A percentile compares a stretch with the other conserved stretches of the same genome.
These are phyloP conservation scores for Oscheius sp. DNA, from an alignment of 1,140 invertebrate genomes.

Conservation along the genomic window DNA sequence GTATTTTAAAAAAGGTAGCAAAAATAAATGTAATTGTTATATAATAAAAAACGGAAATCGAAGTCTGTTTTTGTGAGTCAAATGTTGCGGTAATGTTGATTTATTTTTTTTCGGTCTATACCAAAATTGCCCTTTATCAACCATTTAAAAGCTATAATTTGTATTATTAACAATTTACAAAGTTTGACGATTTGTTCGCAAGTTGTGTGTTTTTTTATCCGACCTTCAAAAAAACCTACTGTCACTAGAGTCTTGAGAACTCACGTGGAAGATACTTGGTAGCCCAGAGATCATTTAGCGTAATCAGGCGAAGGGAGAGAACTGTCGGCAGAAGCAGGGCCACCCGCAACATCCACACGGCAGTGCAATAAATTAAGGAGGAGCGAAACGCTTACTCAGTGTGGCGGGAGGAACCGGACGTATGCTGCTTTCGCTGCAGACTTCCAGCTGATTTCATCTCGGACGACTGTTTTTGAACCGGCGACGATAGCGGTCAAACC, in stretches of 20 bases:
- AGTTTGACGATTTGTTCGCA: too few relatives aligned
- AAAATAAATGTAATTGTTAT: too few relatives aligned
- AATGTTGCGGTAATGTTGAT: too few relatives aligned
- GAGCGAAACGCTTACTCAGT: neutral
- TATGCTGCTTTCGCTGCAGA: slow-evolving; percentile 11
- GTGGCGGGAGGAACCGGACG: neutral
- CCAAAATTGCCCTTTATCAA: too few relatives aligned
- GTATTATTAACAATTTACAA: too few relatives aligned
- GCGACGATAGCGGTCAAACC: slow-evolving; percentile 4
- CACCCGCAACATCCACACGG: slow-evolving; percentile 6
- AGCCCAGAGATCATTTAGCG: neutral
- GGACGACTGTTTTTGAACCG: slow-evolving; percentile 9
- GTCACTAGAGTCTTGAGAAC: neutral
- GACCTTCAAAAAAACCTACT: too few relatives aligned
- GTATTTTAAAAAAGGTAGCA: too few relatives aligned
- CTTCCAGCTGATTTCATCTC: slow-evolving; percentile 10
- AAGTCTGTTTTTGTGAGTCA: too few relatives aligned
- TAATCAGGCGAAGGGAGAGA: neutral
- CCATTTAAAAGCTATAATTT: too few relatives aligned
- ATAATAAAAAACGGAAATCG: too few relatives aligned
- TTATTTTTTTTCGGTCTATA: too few relatives aligned
- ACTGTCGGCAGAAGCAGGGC: neutral
- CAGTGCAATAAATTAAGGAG: slow-evolving; percentile 1
- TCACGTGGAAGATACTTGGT: neutral
- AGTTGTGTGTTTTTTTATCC: too few relatives aligned